Conservation (phyloP, 2,113 vertebrate genomes). For the Ploceus nigricollis region DNA sequence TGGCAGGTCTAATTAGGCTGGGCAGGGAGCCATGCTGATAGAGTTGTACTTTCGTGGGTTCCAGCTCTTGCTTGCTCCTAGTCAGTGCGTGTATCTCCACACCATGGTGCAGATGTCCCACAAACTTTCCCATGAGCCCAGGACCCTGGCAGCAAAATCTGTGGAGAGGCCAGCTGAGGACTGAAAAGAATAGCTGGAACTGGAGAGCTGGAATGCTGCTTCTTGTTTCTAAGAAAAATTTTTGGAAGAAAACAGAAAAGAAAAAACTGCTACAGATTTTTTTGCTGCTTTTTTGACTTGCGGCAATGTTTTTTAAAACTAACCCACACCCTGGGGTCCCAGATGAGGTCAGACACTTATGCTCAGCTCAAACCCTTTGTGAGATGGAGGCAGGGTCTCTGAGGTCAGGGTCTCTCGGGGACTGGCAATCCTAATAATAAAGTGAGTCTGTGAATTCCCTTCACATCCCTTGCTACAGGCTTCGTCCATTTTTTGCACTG, state of each 20-base stretch:
- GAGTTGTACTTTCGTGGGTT: not conserved
- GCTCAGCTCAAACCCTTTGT: not conserved
- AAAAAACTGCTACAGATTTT: not conserved
- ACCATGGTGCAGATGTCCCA: not conserved
- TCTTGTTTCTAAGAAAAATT: not conserved
- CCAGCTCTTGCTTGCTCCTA: not conserved
- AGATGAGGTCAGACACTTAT: not conserved
- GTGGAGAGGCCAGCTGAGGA: not conserved
- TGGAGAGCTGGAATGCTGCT: not conserved
- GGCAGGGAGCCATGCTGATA: conserved; percentile 49
- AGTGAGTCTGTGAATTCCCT: not conserved
- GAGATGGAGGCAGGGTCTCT: not conserved
- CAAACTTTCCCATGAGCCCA: not conserved
- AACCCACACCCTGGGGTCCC: not conserved
- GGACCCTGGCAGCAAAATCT: not conserved
- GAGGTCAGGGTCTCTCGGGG: not conserved
- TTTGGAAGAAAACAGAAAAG: not conserved
- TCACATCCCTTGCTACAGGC: not conserved
- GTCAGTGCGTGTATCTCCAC: fast-evolving
- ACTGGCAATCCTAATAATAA: not conserved
- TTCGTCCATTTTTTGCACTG: not conserved
- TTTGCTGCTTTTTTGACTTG: not conserved
- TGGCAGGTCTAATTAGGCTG: conserved; percentile 48
- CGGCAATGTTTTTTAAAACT: not conserved
- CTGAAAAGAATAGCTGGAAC: conserved; percentile 20